Evolutionary conservation across 2,888 invertebrate species (phyloP).

Genomic region (Carterocephalus palaemon): DNA sequence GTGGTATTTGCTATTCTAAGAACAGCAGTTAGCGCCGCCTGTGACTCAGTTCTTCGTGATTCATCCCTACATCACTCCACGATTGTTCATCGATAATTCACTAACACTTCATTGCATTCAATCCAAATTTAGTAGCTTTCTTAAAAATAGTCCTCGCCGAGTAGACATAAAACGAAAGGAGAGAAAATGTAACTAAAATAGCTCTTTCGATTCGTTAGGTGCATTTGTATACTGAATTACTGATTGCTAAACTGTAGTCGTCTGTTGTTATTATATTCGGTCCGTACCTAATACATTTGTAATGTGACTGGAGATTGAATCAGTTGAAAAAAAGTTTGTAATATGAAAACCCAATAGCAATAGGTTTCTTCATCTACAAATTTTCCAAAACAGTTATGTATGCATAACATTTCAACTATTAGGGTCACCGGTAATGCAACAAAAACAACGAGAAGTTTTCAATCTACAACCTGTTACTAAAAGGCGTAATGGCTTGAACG

Average conservation of each 20-base stretch:
- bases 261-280: too few species aligned
- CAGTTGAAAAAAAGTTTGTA: too few species aligned
- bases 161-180: constrained; percentile 18
- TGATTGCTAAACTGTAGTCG: too few species aligned
- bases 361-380: too few species aligned
- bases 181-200: constrained; percentile 12
- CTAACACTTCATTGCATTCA: constrained; percentile 26
- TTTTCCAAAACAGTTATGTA: constrained; percentile 5
- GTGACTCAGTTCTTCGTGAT: constrained; percentile 63
- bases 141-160: constrained; percentile 12
- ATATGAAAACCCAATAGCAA: too few species aligned
- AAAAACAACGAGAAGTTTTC: constrained; percentile 5
- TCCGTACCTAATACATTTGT: too few species aligned
- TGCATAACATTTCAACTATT: constrained; percentile 8
- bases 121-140: constrained; percentile 13
- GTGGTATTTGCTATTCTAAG: constrained; percentile 67
- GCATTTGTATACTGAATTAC: too few species aligned
- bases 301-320: too few species aligned
- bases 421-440: constrained; percentile 4
- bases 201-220: constrained; percentile 13
- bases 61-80: constrained; percentile 53
- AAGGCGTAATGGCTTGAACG: constrained; percentile 10
- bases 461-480: constrained; percentile 14
- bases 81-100: constrained; percentile 62
- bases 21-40: constrained; percentile 63